phyloP scores from a whole-genome alignment of 2,113 vertebrate species.

The Rhabdornis inornatus region DNA sequence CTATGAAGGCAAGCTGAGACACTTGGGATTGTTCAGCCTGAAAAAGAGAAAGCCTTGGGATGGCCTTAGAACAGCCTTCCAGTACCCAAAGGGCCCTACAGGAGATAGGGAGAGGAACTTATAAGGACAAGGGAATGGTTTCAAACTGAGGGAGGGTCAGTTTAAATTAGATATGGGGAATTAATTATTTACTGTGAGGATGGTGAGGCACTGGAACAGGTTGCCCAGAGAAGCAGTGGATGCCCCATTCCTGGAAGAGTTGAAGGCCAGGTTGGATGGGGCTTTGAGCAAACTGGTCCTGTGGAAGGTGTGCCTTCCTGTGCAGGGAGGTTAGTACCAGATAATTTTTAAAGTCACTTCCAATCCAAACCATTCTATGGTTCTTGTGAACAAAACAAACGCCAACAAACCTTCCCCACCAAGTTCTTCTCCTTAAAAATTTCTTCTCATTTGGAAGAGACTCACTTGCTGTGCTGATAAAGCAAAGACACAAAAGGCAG shows the following conservation, averaged over 20 bases:
- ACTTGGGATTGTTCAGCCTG: neutral
- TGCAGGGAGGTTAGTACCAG: neutral
- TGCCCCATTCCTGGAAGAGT: neutral
- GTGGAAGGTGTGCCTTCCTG: neutral
- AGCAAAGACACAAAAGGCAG: neutral
- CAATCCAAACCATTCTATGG: neutral
- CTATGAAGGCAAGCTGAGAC: neutral
- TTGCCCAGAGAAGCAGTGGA: neutral
- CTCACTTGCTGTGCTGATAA: neutral
- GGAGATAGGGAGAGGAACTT: neutral
- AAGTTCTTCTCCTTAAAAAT: neutral
- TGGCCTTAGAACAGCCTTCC: neutral
- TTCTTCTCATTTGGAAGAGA: neutral
- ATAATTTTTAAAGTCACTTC: neutral
- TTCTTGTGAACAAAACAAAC: neutral
- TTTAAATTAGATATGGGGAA: neutral
- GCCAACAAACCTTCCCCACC: neutral
- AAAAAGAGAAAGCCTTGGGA: neutral
- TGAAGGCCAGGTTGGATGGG: rapidly evolving
- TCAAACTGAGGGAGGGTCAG: neutral
- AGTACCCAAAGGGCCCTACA: neutral
- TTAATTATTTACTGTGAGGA: neutral
- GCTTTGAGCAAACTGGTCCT: neutral
- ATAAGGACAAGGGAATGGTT: neutral
- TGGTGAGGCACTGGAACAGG: neutral